Conservation (phyloP, 2,888 invertebrate genomes). For the Chrysolina oricalcia region DNA sequence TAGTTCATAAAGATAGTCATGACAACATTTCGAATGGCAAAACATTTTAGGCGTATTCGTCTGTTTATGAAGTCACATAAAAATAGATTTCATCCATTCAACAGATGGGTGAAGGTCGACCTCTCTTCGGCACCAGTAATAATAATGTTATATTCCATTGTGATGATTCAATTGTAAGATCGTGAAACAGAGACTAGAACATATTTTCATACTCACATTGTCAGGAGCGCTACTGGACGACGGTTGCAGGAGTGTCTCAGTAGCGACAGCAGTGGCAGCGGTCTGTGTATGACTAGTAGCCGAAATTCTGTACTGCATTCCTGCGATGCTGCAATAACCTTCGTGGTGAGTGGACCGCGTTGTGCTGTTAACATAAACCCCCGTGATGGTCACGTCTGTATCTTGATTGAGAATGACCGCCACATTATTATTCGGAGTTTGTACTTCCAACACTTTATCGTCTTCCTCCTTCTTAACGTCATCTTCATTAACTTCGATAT, state of each 20-base stretch:
- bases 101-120: too few relatives aligned
- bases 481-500: slow-evolving; percentile 68
- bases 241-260: slow-evolving; percentile 73
- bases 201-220: slow-evolving; percentile 67
- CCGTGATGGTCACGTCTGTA: slow-evolving; percentile 90
- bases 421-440: slow-evolving; percentile 75
- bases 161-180: neutral
- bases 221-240: slow-evolving; percentile 66
- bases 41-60: too few relatives aligned
- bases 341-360: slow-evolving; percentile 84
- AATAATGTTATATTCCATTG: neutral
- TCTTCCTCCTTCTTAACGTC: slow-evolving; percentile 74
- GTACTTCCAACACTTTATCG: slow-evolving; percentile 69
- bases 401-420: slow-evolving; percentile 90
- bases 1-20: too few relatives aligned
- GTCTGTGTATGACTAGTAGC: slow-evolving; percentile 91
- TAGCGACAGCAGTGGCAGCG: slow-evolving; percentile 86
- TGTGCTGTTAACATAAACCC: slow-evolving; percentile 86
- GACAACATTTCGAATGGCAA: too few relatives aligned
- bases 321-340: slow-evolving; percentile 88
- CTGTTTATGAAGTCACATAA: too few relatives aligned
- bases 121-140: too few relatives aligned
- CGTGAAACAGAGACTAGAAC: neutral
- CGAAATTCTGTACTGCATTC: slow-evolving; percentile 91
- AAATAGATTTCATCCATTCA: too few relatives aligned